These are phyloP conservation scores for Clostera curtula DNA, from an alignment of 2,888 invertebrate species.

Conservation along the genomic window DNA sequence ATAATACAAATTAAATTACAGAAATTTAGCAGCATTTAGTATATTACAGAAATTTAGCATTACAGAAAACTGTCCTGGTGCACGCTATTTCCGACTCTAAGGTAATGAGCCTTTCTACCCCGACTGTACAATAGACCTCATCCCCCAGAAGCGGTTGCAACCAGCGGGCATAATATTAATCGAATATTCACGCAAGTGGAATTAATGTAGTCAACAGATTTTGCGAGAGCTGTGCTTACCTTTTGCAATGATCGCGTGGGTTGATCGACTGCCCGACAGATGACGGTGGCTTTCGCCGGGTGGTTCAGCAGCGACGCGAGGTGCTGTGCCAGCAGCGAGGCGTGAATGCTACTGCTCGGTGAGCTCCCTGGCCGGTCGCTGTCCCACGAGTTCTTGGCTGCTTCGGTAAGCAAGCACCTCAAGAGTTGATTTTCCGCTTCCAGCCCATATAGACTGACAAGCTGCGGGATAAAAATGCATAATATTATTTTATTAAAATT, in stretches of 20 bases:
- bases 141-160: no score
- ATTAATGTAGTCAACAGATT: no score
- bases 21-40: no score
- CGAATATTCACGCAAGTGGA: no score
- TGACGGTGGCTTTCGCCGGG: conserved; percentile 89
- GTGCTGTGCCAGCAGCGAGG: conserved; percentile 63
- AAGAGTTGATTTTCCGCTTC: conserved; percentile 98
- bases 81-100: no score
- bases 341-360: conserved; percentile 86
- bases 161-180: no score
- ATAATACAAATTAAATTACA: no score
- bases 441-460: conserved; percentile 93
- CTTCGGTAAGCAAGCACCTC: conserved; percentile 89
- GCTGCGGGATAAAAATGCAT: conserved; percentile 64
- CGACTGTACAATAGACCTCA: no score
- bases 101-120: no score
- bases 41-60: no score
- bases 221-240: no score
- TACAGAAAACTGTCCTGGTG: no score
- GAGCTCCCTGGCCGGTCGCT: conserved; percentile 78
- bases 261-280: conserved; percentile 91
- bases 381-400: conserved; percentile 85
- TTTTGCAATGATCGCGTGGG: conserved; percentile 82
- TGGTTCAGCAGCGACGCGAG: conserved; percentile 86
- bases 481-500: conserved; percentile 3